Evolutionary conservation across 2,888 invertebrate genomes (phyloP), one percentile per base, ranked within the genome.

Genomic region (Temnothorax ravouxi): DNA sequence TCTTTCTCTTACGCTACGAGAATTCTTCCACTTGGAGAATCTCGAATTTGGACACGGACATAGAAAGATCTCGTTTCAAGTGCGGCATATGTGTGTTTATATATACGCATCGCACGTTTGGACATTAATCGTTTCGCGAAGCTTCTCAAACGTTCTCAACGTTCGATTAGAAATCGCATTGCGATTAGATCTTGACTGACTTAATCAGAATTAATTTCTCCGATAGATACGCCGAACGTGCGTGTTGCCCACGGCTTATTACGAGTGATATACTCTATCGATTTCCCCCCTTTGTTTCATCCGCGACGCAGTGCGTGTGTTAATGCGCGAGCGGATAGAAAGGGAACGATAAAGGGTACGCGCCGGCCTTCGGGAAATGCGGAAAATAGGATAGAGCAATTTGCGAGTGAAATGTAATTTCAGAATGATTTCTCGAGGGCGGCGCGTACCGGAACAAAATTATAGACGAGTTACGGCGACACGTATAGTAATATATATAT

Each of bases 21-120:
- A 56, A 56, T 29, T 50, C 18, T 80, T 86, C 82, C 84, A 88
- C 83, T 83, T 87, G 25, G 83, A 84, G 79, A 84, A 83, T 84
- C 80, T 80, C 75, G 52, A 29, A 64, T 82, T 85, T 83, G 79
- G 80, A 88, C 86, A 84, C 54, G 34, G 59, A 66, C 50, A 61
- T 34, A 69, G 61, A 18, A 61, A 29, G 54, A 44, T 56, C 41
- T 56, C 41, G 9, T 66, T 25, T 59, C 56, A 44, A 75, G 34
- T 5, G 15, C 29, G 41, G 4, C 64, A 56, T 6, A 3, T 21
- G 18, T 15, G 11, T 15, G 25, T 25, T 25, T 25, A 13, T 56
- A 13, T 56, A 52, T 29, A 25, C 9, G 1, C 4, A 21, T 21
- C 5, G 25, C 34, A 4, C 25, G 11, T 50, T 61, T 41, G 52